Conservation (phyloP, 2,888 invertebrate genomes). For the Hypena proboscidalis region DNA sequence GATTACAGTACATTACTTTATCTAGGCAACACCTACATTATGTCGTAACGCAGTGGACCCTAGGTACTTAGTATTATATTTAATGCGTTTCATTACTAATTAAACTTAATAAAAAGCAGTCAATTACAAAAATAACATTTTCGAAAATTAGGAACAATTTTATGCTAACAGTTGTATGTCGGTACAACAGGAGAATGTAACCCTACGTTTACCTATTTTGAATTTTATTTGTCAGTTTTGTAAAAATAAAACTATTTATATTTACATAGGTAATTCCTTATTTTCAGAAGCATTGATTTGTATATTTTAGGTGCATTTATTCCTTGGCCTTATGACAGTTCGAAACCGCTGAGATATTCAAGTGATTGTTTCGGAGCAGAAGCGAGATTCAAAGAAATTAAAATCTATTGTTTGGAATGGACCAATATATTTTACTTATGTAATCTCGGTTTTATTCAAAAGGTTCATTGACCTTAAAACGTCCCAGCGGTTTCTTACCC, state of each 20-base stretch:
- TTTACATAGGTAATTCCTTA: constrained; percentile 15
- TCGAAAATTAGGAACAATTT: constrained; percentile 38
- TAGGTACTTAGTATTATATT: constrained; percentile 56
- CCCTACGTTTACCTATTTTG: background rate
- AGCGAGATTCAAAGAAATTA: too few species aligned
- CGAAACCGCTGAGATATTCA: too few species aligned
- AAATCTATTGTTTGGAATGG: too few species aligned
- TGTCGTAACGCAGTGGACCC: constrained; percentile 62
- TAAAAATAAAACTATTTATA: constrained; percentile 11
- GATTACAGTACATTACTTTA: constrained; percentile 38
- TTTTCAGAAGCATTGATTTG: constrained; percentile 14
- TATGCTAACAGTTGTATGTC: constrained; percentile 26
- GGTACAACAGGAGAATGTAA: constrained; percentile 16
- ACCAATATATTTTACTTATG: too few species aligned
- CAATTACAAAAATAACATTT: constrained; percentile 30
- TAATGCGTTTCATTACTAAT: constrained; percentile 31
- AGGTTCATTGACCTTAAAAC: constrained; percentile 1
- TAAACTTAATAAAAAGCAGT: constrained; percentile 22
- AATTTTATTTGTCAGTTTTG: background rate
- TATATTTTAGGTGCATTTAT: constrained; percentile 2
- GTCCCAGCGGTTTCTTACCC: background rate
- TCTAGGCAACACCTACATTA: constrained; percentile 56
- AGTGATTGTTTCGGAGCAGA: too few species aligned
- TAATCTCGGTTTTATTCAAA: too few species aligned
- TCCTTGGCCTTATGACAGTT: background rate